These are phyloP conservation scores for Ectemnius cavifrons DNA, from an alignment of 2,888 invertebrate species.

Conservation along the genomic window DNA sequence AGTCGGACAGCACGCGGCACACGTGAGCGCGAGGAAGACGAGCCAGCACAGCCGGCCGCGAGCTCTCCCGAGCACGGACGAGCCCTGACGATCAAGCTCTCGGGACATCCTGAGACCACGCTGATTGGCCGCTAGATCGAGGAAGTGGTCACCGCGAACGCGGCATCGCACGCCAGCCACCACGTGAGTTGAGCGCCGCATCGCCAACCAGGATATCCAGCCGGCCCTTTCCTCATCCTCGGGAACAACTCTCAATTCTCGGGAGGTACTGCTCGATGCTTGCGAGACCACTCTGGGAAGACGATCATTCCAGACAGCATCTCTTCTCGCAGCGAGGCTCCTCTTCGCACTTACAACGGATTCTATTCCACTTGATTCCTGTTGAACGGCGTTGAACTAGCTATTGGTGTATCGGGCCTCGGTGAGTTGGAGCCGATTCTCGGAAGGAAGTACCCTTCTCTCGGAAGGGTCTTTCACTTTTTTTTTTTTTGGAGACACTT, in stretches of 20 bases:
- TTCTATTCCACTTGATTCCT: neutral
- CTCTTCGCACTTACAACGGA: neutral
- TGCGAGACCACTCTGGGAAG: neutral
- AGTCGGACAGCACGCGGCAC: conserved; percentile 54
- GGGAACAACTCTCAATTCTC: neutral
- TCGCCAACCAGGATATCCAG: conserved; percentile 49
- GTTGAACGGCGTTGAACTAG: neutral
- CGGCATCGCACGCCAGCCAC: conserved; percentile 60
- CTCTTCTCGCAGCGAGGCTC: neutral
- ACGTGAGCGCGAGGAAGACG: conserved; percentile 53
- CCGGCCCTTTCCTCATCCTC: conserved; percentile 31
- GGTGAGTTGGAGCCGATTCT: neutral
- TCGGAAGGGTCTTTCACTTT: too few relatives aligned
- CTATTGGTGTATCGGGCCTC: neutral
- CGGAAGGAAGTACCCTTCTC: too few relatives aligned
- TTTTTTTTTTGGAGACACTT: too few relatives aligned
- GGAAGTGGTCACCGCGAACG: conserved; percentile 62
- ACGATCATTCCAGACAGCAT: neutral
- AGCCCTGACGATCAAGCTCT: conserved; percentile 48
- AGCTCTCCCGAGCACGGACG: conserved; percentile 51
- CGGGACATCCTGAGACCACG: conserved; percentile 50
- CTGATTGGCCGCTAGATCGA: conserved; percentile 59
- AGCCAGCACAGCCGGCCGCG: conserved; percentile 31
- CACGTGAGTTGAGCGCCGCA: conserved; percentile 64
- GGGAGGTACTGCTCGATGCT: neutral